These are phyloP conservation scores for Zaprionus bogoriensis DNA, from an alignment of 2,888 invertebrate species.

Conservation along the genomic window DNA sequence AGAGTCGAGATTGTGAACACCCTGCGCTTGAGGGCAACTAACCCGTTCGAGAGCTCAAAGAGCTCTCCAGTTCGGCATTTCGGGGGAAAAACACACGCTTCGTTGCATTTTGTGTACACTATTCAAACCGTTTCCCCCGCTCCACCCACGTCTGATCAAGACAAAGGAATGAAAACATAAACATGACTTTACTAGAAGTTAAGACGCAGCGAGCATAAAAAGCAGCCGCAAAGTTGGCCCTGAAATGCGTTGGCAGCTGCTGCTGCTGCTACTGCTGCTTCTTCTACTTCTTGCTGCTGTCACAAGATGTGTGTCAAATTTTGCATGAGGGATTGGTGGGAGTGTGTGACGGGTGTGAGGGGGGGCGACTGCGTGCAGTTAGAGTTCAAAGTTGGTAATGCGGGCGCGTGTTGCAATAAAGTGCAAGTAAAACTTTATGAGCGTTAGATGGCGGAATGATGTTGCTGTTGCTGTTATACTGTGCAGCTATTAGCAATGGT, in stretches of 20 bases:
- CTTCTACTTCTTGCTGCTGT: neutral
- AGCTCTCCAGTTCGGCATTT: slow-evolving; percentile 22
- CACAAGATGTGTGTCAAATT: slow-evolving; percentile 21
- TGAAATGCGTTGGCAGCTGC: slow-evolving; percentile 9
- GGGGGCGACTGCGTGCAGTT: slow-evolving; percentile 3
- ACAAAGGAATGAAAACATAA: slow-evolving; percentile 53
- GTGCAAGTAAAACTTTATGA: slow-evolving; percentile 43
- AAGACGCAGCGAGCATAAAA: slow-evolving; percentile 24
- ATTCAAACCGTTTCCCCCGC: neutral
- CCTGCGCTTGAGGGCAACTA: neutral
- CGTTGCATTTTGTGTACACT: slow-evolving; percentile 48
- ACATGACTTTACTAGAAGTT: slow-evolving; percentile 57
- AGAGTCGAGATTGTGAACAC: neutral
- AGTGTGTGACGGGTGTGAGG: neutral
- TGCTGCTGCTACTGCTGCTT: neutral
- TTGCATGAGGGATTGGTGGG: neutral
- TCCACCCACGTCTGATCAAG: neutral
- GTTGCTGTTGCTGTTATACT: slow-evolving; percentile 6
- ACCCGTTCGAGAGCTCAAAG: slow-evolving; percentile 7
- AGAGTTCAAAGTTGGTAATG: slow-evolving; percentile 23
- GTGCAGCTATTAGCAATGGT: too few relatives aligned
- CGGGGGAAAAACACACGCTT: slow-evolving; percentile 21
- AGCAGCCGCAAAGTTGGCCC: slow-evolving; percentile 27
- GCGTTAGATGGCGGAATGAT: slow-evolving; percentile 8
- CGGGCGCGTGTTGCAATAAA: slow-evolving; percentile 46